Evolutionary conservation across 2,113 vertebrate genomes (phyloP).

Genomic region (Hipposideros armiger): DNA sequence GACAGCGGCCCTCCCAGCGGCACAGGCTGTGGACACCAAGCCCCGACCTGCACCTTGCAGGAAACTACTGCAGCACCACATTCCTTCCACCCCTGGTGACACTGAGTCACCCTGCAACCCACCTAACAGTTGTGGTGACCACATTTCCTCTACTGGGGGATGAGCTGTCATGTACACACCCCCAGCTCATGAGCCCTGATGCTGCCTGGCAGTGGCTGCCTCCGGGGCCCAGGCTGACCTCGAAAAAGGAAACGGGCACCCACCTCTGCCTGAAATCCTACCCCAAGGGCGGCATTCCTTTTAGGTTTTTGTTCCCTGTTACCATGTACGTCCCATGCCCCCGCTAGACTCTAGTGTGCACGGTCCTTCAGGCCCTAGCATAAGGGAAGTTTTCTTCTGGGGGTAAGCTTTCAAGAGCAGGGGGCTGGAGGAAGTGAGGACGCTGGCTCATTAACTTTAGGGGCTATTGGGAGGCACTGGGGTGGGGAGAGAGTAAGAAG

Average conservation of each 20-base stretch:
- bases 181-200: fast-evolving
- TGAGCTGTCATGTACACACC: not conserved
- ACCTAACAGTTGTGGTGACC: constrained; percentile 24
- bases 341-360: fast-evolving
- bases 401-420: not conserved
- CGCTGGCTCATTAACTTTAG: not conserved
- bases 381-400: not conserved
- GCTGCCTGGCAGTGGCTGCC: fast-evolving
- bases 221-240: not conserved
- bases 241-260: fast-evolving
- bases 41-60: not conserved
- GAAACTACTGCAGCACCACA: not conserved
- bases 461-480: not conserved
- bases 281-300: fast-evolving
- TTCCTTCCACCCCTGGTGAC: not conserved
- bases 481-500: not conserved
- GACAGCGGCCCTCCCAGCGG: fast-evolving
- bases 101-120: constrained; percentile 61
- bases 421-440: not conserved
- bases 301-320: not conserved
- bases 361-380: fast-evolving
- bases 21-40: not conserved
- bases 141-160: constrained; percentile 52
- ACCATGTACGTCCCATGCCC: fast-evolving
- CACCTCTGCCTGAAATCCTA: not conserved